Base-by-base conservation (phyloP, 1,140 invertebrate species). In the Aphelenchoides fujianensis region DNA sequence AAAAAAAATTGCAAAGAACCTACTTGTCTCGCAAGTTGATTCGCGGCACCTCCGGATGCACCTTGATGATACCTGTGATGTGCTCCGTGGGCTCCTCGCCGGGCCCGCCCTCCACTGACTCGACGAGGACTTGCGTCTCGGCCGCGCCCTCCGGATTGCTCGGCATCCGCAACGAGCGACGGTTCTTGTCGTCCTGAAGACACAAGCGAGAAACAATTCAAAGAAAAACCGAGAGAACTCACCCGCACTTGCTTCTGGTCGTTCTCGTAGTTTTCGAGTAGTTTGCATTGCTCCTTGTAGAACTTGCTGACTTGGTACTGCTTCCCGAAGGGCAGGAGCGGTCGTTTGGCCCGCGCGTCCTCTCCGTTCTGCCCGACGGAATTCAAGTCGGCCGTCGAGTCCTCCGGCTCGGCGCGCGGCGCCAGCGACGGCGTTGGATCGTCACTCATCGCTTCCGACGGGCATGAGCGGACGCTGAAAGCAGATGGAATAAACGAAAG, bases 211-310 rank as follows among this genome's bases (percentile, higher is more conserved):
- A 7, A 59, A 23, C 55, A 59, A 19, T 48, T 59, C 5, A 59
- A 59, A 59, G 1, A 36, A 66, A 35, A 66, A n/a, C n/a, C n/a
- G n/a, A n/a, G n/a, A n/a, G n/a, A 36, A 66, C 32, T 35, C 32
- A 36, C 63, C n/a, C 31, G 36, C 35, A 76, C 76, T 55, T 81
- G 79, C 19, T 54, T 67, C 28, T 73, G 71, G 64, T 76, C 75
- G 7, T 76, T 53, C 37, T 76, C 75, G 48, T 75, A 76, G 19
- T 69, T 79, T 28, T 76, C 75, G 12, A 81, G 72, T 69, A 76
- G 35, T 36, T 68, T 64, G 48, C 74, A 70, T 54, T 76, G 75
- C 41, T 76, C 54, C 52, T 76, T 62, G 37, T 76, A 76, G 54
- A 81, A 76, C 52, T 80, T 78, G 52, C 79, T 48, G 28, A 76